These are phyloP conservation scores for Palythoa grandiflora DNA, from an alignment of 92 coral and sea anemone genomes.

Conservation along the genomic window DNA sequence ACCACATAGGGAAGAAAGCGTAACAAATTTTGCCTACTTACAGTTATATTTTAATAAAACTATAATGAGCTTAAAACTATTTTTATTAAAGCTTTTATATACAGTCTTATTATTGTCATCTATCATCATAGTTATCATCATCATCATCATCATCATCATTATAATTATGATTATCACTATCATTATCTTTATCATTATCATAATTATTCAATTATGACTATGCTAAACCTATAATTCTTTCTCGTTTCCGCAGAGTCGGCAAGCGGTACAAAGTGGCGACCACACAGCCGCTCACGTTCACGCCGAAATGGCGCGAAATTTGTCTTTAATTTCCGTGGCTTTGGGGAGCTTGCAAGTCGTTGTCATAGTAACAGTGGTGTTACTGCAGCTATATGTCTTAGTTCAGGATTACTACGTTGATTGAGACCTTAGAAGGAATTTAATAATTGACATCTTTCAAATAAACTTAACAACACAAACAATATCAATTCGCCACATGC, in stretches of 20 bases:
- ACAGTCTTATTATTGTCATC: too few species aligned
- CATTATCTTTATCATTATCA: background rate
- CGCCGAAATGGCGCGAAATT: conserved; percentile 62
- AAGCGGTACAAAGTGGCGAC: conserved; percentile 49
- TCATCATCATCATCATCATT: background rate
- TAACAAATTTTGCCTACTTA: too few species aligned
- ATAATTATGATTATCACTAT: background rate
- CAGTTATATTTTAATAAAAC: too few species aligned
- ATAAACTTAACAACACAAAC: too few species aligned
- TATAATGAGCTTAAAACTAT: too few species aligned
- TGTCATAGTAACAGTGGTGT: conserved; percentile 66
- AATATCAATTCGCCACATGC: too few species aligned
- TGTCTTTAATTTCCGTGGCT: conserved; percentile 58
- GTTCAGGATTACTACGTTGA: conserved; percentile 9
- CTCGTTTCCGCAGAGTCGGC: conserved; percentile 51
- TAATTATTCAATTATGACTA: too few species aligned
- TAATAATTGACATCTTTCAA: too few species aligned
- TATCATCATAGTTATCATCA: too few species aligned
- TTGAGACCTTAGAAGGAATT: background rate
- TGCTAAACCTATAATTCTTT: background rate
- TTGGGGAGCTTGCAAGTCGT: conserved; percentile 64
- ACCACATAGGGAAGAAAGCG: too few species aligned
- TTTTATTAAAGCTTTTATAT: too few species aligned
- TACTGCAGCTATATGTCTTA: conserved; percentile 68
- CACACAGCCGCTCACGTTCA: conserved; percentile 48